Base-by-base conservation (phyloP, 2,888 invertebrate species). In the Heliconius erato region DNA sequence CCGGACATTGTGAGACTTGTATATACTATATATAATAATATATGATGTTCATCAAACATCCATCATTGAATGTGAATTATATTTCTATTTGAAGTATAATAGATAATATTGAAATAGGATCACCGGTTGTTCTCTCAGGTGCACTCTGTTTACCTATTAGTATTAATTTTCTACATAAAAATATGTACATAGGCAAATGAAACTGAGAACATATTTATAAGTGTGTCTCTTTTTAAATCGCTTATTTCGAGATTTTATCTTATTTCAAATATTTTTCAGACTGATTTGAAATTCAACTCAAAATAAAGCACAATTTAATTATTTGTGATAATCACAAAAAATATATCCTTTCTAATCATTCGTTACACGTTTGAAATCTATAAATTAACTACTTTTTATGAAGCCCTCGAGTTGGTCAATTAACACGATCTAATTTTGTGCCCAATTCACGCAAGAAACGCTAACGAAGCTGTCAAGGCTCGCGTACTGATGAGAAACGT, bases 401-500 rank as follows among this genome's bases (percentile, higher is more conserved):
- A 93, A 92, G 91, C 88, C 90, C 91, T 91, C 91, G 91, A 92
- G 90, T 91, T 91, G 90, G 88, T 87, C 86, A 91, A 93, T 94
- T 94, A 94, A 90, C 92, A 88, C 92, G 93, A 90, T 93, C 94
- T 94, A 93, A 94, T 94, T 94, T 90, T 91, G 90, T 90, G 88
- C 90, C 90, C 91, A 92, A 90, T 93, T 90, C 91, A 89, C 92
- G 91, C 91, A 90, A 92, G 90, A 89, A 89, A 87, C 85, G 93
- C 91, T 94, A 94, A 94, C 93, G 92, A 89, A 91, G 87, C 89
- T 92, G 93, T 94, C 94, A 94, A 94, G 94, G 93, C 93, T 89
- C 88, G 85, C 81, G 79, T 81, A 79, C 80, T 71, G 74, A 80
- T 49, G 44, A 59, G 76, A 76, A 44, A 44, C 65, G 11, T 77